Base-by-base conservation (phyloP, 2,797 vertebrate species). In the Nasua narica region DNA sequence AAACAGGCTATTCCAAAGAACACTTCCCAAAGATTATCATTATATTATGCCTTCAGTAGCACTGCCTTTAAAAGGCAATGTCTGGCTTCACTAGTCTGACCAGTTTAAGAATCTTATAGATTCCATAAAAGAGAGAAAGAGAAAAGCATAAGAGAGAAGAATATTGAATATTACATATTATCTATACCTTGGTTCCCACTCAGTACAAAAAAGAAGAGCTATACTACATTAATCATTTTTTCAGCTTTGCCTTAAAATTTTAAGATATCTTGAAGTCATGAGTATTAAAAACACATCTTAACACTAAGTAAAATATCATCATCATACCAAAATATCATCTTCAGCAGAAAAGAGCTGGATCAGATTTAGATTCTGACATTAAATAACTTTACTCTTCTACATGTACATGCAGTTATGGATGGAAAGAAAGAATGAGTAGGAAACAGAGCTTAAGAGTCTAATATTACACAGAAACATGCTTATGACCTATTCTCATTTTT, bases 111-210 rank as follows among this genome's bases (percentile, higher is more conserved):
- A 54, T 76, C 14, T 82, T 86, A 86, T 18, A 76, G 21, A 88
- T 69, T 88, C 58, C 65, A 91, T 48, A 83, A 72, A n/a, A 83
- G 15, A 40, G 37, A 70, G 69, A 76, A 46, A 76, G 27, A 76
- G 43, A 76, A 48, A 76, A 78, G 23, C 10, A 13, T 52, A 19
- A 83, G n/a, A 60, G 19, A 70, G 8, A 87, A 35, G 11, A 15
- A 27, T 19, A 76, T 1, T 52, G 35, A 95, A 50, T 83, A 84
- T 50, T 78, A 85, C 14, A 85, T 7, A 69, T 93, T 60, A 97
- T 90, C 90, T 93, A 97, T 46, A 15, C 78, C 21, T 90, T 14
- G 96, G 96, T 98, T 96, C 2, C 12, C 14, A 91, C 83, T 96
- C 40, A 94, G 18, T 67, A 81, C 62, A 87, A 95, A 97, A 95